These are phyloP conservation scores for Aldrovandia affinis DNA, from an alignment of 2,797 vertebrate species.

Conservation along the genomic window DNA sequence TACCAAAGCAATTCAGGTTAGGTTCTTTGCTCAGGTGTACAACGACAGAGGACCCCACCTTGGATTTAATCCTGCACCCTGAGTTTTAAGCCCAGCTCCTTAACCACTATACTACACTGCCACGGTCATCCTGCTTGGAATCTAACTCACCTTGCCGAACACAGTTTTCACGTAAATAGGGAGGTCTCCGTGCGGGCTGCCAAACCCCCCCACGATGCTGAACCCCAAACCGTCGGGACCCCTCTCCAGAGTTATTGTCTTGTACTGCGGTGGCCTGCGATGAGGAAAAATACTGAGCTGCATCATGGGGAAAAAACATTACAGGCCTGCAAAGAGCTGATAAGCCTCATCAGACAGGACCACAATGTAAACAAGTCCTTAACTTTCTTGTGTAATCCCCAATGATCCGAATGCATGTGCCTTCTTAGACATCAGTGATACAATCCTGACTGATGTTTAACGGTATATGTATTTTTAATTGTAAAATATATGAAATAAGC, in stretches of 20 bases:
- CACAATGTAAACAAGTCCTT: too few species aligned
- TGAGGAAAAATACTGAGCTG: not conserved
- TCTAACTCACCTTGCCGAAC: conserved; percentile 85
- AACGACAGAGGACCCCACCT: not conserved
- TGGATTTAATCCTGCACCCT: not conserved
- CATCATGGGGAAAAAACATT: not conserved
- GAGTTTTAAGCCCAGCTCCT: not conserved
- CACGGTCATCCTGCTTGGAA: not conserved
- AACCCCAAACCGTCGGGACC: conserved; percentile 97
- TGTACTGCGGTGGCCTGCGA: conserved; percentile 90
- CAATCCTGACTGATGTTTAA: too few species aligned
- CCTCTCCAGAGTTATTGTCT: conserved; percentile 87
- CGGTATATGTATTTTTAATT: too few species aligned
- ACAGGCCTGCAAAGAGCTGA: not conserved
- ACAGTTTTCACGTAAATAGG: conserved; percentile 98
- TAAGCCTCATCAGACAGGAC: too few species aligned
- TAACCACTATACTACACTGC: not conserved
- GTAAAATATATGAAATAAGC: too few species aligned
- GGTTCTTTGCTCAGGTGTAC: not conserved
- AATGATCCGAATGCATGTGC: too few species aligned
- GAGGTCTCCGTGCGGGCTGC: conserved; percentile 95
- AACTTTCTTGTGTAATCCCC: too few species aligned
- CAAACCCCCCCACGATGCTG: conserved; percentile 94
- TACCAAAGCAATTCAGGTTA: not conserved
- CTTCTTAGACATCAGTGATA: too few species aligned